Base-by-base conservation (phyloP, 2,113 vertebrate species). In the Herpetotheres cachinnans region DNA sequence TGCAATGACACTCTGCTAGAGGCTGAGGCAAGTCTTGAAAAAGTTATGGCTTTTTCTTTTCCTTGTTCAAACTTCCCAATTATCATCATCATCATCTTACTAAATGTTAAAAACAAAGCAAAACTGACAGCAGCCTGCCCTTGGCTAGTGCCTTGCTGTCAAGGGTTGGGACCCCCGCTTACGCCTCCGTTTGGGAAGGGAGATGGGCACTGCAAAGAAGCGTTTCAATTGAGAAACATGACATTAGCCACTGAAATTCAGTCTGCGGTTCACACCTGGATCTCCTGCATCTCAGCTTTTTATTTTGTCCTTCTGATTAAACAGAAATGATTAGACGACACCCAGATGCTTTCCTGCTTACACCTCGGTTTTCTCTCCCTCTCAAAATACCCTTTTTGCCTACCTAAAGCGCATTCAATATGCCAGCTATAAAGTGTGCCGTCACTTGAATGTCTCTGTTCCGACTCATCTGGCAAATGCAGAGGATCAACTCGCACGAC, bases 391-490 rank as follows among this genome's bases (percentile, higher is more conserved):
- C 72, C 18, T 63, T 90, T 58, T 40, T 40, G 17, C 34, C 10
- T 11, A 55, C 6, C 46, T 22, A 12, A 72, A 66, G 10, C 3
- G 1, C 9, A 15, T 6, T 15, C 49, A 50, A 54, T 3, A 19
- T 0, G 1, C n/a, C 42, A 22, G 5, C 16, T 11, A 3, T 1
- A 10, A 56, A 71, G 82, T 9, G 82, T 44, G 86, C 70, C 3
- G 20, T 42, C 74, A 11, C 52, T 63, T 73, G 82, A 86, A 58
- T 16, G 74, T 83, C 49, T 65, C 72, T 18, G 71, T 74, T 93
- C 94, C 82, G 89, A 63, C 90, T 61, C 97, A 81, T 52, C 90
- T 91, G 97, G 94, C 90, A 65, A 78, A 49, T 3, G 46, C 38
- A 72, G 54, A 90, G 61, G 88, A 94, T 67, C 90, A 69, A 90